Conservation (phyloP, 2,113 vertebrate species). For the Colius striatus region DNA sequence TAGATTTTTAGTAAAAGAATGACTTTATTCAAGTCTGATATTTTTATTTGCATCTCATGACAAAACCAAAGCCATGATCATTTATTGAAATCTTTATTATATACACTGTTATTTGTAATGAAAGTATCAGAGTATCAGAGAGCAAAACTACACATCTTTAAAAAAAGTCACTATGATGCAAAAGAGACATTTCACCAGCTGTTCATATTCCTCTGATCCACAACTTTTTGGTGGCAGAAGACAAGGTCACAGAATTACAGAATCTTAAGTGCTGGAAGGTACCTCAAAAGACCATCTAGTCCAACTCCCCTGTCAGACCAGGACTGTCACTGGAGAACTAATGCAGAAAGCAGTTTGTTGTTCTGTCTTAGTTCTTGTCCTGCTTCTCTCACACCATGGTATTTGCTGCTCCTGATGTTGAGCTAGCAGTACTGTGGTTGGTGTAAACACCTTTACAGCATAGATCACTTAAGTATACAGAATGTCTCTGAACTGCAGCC, state of each 20-base stretch:
- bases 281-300: no score
- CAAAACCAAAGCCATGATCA: not conserved
- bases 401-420: not conserved
- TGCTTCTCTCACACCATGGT: fast-evolving
- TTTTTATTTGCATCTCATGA: not conserved
- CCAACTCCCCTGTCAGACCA: no score
- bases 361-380: not conserved
- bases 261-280: no score
- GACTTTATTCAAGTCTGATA: not conserved
- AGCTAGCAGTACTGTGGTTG: not conserved
- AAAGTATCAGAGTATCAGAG: not conserved
- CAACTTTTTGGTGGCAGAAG: not conserved
- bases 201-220: not conserved
- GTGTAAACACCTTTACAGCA: not conserved
- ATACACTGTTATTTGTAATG: not conserved
- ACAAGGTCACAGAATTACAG: not conserved
- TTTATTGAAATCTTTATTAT: not conserved
- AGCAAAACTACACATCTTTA: not conserved
- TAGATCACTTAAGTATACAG: not conserved
- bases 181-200: not conserved
- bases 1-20: not conserved
- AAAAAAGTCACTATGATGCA: not conserved
- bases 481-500: not conserved
- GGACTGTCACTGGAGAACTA: not conserved
- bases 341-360: not conserved